Evolutionary conservation across 2,797 vertebrate species (phyloP).

Genomic region (Dendrocincla fuliginosa): DNA sequence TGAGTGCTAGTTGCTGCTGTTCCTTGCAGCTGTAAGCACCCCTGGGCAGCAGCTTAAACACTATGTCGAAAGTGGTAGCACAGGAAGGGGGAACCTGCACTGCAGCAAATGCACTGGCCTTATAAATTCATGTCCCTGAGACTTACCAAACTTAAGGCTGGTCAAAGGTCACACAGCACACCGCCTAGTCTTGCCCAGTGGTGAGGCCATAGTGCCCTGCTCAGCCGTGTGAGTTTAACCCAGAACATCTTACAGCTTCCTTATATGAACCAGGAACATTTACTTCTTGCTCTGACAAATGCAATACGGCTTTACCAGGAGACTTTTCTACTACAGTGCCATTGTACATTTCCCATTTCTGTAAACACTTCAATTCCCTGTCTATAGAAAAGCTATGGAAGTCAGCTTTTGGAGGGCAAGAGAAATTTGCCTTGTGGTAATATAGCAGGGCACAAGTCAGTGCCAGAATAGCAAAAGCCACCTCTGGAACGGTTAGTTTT

Average conservation of each 20-base stretch:
- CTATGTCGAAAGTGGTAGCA: accelerated
- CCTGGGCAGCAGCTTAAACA: background rate
- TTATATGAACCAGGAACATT: accelerated
- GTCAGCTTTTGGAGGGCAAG: background rate
- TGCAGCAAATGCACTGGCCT: background rate
- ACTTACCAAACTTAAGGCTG: accelerated
- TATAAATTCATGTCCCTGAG: accelerated
- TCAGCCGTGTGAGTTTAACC: too few relatives aligned
- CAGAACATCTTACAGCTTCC: background rate
- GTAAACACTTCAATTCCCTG: background rate
- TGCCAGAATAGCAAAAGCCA: background rate
- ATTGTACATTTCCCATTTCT: background rate
- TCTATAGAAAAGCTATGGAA: background rate
- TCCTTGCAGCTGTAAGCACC: background rate
- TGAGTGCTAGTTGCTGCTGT: background rate
- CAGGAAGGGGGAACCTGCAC: background rate
- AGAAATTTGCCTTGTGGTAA: background rate
- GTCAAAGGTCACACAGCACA: background rate
- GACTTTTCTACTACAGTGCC: background rate
- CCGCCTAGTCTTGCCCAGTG: accelerated
- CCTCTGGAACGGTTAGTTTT: background rate
- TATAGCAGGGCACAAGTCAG: background rate
- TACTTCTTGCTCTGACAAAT: background rate
- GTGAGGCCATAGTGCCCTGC: accelerated
- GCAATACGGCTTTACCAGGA: background rate